Conservation (phyloP, 2,797 vertebrate species). For the Eupleurogrammus muticus region DNA sequence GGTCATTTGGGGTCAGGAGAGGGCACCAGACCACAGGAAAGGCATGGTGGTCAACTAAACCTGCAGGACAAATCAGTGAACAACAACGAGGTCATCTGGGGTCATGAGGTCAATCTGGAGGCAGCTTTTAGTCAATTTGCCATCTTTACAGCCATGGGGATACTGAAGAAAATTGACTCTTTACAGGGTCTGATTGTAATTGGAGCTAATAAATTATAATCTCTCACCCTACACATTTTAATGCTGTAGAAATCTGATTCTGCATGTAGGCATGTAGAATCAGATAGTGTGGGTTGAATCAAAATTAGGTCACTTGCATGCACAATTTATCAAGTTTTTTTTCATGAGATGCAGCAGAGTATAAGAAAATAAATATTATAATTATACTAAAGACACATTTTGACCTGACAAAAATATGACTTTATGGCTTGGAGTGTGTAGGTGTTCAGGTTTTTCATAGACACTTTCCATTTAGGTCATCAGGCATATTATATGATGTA, state of each 20-base stretch:
- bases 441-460: too few species aligned
- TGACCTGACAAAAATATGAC: too few species aligned
- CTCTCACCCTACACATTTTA: neutral
- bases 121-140: neutral
- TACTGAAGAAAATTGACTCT: neutral
- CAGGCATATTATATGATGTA: neutral
- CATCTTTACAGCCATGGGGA: neutral
- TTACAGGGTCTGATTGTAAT: neutral
- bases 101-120: constrained; percentile 21
- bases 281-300: neutral
- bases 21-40: constrained; percentile 45
- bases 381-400: neutral
- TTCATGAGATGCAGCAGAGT: neutral
- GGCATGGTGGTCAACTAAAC: constrained; percentile 56
- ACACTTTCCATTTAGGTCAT: neutral
- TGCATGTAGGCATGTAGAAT: neutral
- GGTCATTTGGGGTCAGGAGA: constrained; percentile 69
- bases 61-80: constrained; percentile 53
- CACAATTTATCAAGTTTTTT: neutral
- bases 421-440: too few species aligned
- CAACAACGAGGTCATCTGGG: constrained; percentile 14
- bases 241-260: neutral
- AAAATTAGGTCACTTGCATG: neutral
- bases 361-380: neutral
- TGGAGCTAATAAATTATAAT: too few species aligned